Evolutionary conservation across 1,140 invertebrate genomes (phyloP).

Genomic region (Diuraphis noxia): DNA sequence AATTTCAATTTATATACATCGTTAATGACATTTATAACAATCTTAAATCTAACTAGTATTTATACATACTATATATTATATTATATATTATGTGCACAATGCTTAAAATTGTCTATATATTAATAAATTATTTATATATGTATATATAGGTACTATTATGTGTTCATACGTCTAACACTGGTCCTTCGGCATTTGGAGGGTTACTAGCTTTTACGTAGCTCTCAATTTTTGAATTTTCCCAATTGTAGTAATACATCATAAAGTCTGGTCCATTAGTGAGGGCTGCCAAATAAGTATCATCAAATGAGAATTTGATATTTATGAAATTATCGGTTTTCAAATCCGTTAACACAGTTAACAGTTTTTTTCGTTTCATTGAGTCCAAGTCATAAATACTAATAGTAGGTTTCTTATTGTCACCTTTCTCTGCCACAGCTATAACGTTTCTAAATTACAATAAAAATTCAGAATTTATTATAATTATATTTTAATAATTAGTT

Average conservation of each 20-base stretch:
- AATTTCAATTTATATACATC: neutral
- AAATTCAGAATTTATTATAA: neutral
- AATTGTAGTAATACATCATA: slow-evolving; percentile 78
- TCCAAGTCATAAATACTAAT: slow-evolving; percentile 71
- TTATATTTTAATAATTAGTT: too few relatives aligned
- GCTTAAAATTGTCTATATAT: neutral
- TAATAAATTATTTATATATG: neutral
- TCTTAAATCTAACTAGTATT: neutral
- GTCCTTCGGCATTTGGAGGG: slow-evolving; percentile 64
- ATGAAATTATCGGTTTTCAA: slow-evolving; percentile 66
- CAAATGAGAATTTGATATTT: slow-evolving; percentile 75
- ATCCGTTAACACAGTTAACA: slow-evolving; percentile 66
- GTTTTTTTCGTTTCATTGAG: slow-evolving; percentile 67
- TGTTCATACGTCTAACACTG: slow-evolving; percentile 59
- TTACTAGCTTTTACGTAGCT: slow-evolving; percentile 73
- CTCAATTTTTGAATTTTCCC: slow-evolving; percentile 82
- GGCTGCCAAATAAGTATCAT: slow-evolving; percentile 76
- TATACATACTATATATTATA: neutral
- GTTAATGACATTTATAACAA: neutral
- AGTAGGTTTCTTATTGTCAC: slow-evolving; percentile 62
- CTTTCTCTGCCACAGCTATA: slow-evolving; percentile 63
- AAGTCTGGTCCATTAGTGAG: slow-evolving; percentile 80
- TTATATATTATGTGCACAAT: too few relatives aligned
- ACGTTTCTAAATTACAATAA: slow-evolving; percentile 62
- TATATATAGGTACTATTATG: neutral